Percentiles rank a stretch among this genome's conserved stretches.
phyloP scores from a whole-genome alignment of 2,797 vertebrate species.

The Morelia viridis region DNA sequence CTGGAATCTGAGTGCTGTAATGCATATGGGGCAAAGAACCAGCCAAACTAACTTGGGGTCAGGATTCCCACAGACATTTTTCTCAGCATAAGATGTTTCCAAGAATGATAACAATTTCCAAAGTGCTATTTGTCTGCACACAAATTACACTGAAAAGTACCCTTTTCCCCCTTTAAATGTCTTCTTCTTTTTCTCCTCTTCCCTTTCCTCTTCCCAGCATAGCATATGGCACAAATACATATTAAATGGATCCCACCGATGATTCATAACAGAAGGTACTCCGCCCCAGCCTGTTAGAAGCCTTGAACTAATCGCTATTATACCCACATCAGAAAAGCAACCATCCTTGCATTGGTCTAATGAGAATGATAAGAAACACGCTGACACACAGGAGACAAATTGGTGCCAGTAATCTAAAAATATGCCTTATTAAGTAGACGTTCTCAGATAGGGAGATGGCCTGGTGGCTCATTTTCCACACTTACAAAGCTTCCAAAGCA shows the following conservation, averaged over 20 bases:
- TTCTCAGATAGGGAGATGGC: slow-evolving; percentile 28
- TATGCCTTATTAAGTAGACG: slow-evolving; percentile 31
- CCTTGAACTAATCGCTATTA: slow-evolving; percentile 35
- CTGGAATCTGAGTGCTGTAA: neutral
- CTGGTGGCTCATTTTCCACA: neutral
- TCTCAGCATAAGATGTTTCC: neutral
- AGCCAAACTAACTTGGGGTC: no score
- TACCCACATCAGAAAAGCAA: slow-evolving; percentile 13
- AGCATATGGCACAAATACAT: slow-evolving; percentile 38
- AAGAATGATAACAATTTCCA: neutral
- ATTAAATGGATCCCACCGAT: slow-evolving; percentile 47
- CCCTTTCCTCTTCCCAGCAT: slow-evolving; percentile 12
- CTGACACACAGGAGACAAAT: slow-evolving; percentile 54
- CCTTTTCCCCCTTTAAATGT: slow-evolving; percentile 23
- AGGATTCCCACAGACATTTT: neutral
- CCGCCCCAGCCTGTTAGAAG: slow-evolving; percentile 27
- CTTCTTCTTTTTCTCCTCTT: neutral
- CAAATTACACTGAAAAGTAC: neutral
- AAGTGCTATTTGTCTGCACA: neutral
- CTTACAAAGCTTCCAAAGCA: slow-evolving; percentile 5
- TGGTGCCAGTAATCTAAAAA: slow-evolving; percentile 35
- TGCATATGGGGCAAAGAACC: neutral
- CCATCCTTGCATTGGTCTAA: slow-evolving; percentile 42
- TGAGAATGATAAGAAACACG: slow-evolving; percentile 47
- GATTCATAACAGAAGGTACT: slow-evolving; percentile 50